phyloP scores from a whole-genome alignment of 2,113 vertebrate species.

The Charina bottae region DNA sequence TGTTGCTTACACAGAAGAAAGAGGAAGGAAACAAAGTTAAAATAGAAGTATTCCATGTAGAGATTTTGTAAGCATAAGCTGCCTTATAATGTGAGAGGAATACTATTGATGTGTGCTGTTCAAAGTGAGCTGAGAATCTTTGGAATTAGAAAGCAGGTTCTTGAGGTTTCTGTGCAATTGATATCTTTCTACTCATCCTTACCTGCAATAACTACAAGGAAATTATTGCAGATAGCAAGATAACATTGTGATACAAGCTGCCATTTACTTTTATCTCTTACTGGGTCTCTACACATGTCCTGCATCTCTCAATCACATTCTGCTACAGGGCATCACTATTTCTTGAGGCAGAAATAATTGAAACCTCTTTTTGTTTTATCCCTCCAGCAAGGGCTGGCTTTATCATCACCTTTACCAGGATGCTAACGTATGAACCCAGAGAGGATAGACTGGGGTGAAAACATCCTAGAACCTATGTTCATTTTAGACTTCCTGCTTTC shows the following conservation, averaged over 20 bases:
- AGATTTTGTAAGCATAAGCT: not conserved
- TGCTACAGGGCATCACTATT: not conserved
- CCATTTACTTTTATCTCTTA: not conserved
- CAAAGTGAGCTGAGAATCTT: not conserved
- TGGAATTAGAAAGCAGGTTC: not conserved
- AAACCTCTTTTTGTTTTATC: not conserved
- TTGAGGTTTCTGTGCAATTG: not conserved
- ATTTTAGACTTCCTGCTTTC: not conserved
- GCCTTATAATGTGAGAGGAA: not conserved
- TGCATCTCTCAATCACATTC: not conserved
- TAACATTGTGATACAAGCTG: not conserved
- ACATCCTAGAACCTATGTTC: not conserved
- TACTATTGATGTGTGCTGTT: not conserved
- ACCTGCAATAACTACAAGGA: not conserved
- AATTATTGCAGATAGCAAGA: not conserved
- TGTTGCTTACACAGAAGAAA: not conserved
- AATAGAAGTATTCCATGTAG: not conserved
- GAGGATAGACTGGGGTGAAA: not conserved
- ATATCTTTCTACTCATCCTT: not conserved
- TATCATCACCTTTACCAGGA: not conserved
- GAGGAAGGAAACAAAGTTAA: not conserved
- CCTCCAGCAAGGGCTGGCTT: not conserved
- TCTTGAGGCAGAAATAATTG: not conserved
- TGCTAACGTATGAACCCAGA: not conserved
- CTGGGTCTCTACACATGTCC: not conserved